Percentiles rank a stretch among this genome's conserved stretches.
Evolutionary conservation across 1,140 invertebrate species (phyloP).

Genomic region (Cephus cinctus): DNA sequence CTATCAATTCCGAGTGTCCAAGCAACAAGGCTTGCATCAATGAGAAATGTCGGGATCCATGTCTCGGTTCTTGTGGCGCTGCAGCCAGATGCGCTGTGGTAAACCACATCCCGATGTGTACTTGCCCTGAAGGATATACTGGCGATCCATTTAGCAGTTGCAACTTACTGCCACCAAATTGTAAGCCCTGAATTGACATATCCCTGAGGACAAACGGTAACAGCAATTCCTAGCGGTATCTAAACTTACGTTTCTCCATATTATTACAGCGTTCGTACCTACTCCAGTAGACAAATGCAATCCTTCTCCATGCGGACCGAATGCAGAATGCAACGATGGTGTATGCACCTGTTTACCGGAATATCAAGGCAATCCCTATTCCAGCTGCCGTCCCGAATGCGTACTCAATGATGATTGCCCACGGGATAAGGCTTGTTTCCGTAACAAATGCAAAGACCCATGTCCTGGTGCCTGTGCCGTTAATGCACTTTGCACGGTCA

Average conservation of each 20-base stretch:
- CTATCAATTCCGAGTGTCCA: constrained; percentile 53
- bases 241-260: constrained; percentile 8
- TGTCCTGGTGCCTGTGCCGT: constrained; percentile 70
- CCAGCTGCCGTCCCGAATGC: constrained; percentile 67
- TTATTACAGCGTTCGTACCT: constrained; percentile 36
- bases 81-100: constrained; percentile 56
- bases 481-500: constrained; percentile 70
- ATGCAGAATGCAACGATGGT: constrained; percentile 61
- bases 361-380: constrained; percentile 67
- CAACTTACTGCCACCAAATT: constrained; percentile 30
- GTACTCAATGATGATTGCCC: constrained; percentile 73
- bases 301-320: constrained; percentile 67
- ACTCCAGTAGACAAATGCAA: constrained; percentile 59
- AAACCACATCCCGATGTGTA: constrained; percentile 61
- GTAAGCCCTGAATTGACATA: no score
- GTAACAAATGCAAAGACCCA: constrained; percentile 69
- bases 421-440: constrained; percentile 68
- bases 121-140: constrained; percentile 57
- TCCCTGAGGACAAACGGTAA: no score
- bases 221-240: no score
- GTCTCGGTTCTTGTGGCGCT: constrained; percentile 60
- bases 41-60: constrained; percentile 60
- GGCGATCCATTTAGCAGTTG: constrained; percentile 59
- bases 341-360: constrained; percentile 65
- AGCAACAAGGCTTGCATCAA: constrained; percentile 55